Evolutionary conservation across 2,888 invertebrate species (phyloP).

Genomic region (Drosophila kanekoi): DNA sequence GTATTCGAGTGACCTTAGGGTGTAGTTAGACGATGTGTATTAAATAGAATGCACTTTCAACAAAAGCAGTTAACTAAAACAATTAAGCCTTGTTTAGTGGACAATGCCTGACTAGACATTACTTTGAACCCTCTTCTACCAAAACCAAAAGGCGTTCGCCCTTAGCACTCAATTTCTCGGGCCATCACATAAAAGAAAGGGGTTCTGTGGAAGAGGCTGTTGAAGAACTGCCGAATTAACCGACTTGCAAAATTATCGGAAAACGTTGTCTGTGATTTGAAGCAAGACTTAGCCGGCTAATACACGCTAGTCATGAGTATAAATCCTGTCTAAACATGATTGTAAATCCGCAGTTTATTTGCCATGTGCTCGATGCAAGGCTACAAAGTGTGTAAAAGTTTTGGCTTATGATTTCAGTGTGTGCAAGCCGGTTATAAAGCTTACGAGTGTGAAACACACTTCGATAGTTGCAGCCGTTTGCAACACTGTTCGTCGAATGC

Average conservation of each 20-base stretch:
- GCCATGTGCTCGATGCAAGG: not conserved
- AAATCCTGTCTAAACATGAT: too few relatives aligned
- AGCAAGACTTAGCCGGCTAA: too few relatives aligned
- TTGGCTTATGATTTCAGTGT: slow-evolving; percentile 12
- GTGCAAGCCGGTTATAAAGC: slow-evolving; percentile 39
- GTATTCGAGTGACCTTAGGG: not conserved
- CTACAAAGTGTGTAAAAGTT: slow-evolving; percentile 13
- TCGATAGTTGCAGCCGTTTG: slow-evolving; percentile 20
- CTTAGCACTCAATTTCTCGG: too few relatives aligned
- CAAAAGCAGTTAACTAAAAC: slow-evolving; percentile 2
- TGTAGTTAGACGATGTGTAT: slow-evolving; percentile 16
- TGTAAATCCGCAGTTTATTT: slow-evolving; percentile 28
- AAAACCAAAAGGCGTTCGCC: too few relatives aligned
- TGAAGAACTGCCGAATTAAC: too few relatives aligned
- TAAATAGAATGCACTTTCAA: slow-evolving; percentile 12
- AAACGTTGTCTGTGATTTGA: too few relatives aligned
- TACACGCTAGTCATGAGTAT: too few relatives aligned
- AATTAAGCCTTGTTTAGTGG: not conserved
- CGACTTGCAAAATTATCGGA: too few relatives aligned
- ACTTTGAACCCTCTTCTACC: too few relatives aligned
- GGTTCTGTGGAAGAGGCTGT: too few relatives aligned
- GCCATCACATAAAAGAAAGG: too few relatives aligned
- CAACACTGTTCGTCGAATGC: slow-evolving; percentile 25
- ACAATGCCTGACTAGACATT: too few relatives aligned
- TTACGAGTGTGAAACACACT: slow-evolving; percentile 46